These are phyloP conservation scores for Platycercus adscitus DNA, from an alignment of 2,113 vertebrate genomes.

Conservation along the genomic window DNA sequence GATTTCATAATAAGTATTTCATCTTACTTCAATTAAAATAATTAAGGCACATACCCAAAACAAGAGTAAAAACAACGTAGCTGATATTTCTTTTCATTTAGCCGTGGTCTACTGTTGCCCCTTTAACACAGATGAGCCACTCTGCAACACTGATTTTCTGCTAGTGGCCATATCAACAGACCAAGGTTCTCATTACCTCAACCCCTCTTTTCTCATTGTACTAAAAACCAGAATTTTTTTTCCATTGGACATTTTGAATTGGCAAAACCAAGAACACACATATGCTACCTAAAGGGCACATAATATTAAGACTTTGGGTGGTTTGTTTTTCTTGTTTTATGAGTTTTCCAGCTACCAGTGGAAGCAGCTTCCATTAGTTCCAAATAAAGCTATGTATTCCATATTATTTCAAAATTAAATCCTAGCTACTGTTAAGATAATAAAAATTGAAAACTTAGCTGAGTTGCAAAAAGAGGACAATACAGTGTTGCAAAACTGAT, in stretches of 20 bases:
- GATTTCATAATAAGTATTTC: background rate
- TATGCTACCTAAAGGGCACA: background rate
- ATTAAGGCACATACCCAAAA: background rate
- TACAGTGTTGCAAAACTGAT: background rate
- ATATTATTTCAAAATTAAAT: background rate
- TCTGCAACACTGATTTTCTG: conserved; percentile 72
- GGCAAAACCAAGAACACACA: background rate
- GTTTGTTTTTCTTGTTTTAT: background rate
- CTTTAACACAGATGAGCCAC: conserved; percentile 79
- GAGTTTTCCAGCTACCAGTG: background rate
- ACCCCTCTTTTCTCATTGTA: conserved; percentile 64
- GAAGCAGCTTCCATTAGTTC: background rate
- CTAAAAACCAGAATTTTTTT: conserved; percentile 44
- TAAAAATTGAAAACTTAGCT: background rate
- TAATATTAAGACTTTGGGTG: background rate
- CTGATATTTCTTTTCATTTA: conserved; percentile 55
- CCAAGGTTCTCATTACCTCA: conserved; percentile 73
- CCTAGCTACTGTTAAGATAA: background rate
- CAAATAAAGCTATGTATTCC: background rate
- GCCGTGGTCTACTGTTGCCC: conserved; percentile 76
- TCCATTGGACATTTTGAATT: background rate
- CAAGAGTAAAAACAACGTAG: background rate
- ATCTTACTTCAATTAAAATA: conserved; percentile 4
- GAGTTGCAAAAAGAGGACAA: background rate
- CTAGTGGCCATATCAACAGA: conserved; percentile 77